Evolutionary conservation across 2,113 vertebrate genomes (phyloP), one percentile per base, ranked within the genome.

Genomic region (Daphoenositta chrysoptera): DNA sequence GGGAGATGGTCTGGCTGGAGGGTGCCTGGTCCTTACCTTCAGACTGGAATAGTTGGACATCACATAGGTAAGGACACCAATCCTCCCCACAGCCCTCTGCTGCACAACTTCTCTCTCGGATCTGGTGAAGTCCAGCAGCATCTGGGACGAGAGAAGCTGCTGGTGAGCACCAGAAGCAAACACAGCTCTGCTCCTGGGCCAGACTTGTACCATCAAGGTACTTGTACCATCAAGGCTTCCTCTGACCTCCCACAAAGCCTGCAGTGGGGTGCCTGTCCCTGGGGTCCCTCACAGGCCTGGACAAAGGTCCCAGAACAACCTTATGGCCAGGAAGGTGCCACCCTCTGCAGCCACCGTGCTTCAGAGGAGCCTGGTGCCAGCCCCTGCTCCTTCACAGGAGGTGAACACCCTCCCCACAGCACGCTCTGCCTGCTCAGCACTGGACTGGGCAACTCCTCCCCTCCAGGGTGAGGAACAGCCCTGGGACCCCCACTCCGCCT

Each of bases 121-220:
- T 15, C 10, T 50, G 42, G 50, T 57, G 37, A 72, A 88, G 6
- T 57, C 50, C 58, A 88, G 86, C 86, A 88, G 68, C 8, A 65
- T 1, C 86, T 88, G 58, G 66, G 42, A 2, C 0, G 1, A 44
- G 58, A 65, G 35, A 27, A 44, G 18, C 31, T 5, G 1, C 40
- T 54, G 30, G 27, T 65, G 76, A 57, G 37, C 42, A 15, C 27
- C 12, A 40, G 11, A 35, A 56, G 17, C 57, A 42, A 22, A 31
- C 22, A 31, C 50, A 63, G 24, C 57, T 71, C 48, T 47, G 23
- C 50, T 35, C 57, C 48, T 35, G 42, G 35, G 57, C 42, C 35
- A 48, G 16, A 26, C 30, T 56, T 28, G 30, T 24, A 31, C 57
- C 21, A 22, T 27, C n/a, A n/a, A n/a, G n/a, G n/a, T n/a, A n/a